A percentile compares a stretch with the other conserved stretches of the same genome.
phyloP scores from a whole-genome alignment of 2,113 vertebrate genomes.

The Dinomys branickii region DNA sequence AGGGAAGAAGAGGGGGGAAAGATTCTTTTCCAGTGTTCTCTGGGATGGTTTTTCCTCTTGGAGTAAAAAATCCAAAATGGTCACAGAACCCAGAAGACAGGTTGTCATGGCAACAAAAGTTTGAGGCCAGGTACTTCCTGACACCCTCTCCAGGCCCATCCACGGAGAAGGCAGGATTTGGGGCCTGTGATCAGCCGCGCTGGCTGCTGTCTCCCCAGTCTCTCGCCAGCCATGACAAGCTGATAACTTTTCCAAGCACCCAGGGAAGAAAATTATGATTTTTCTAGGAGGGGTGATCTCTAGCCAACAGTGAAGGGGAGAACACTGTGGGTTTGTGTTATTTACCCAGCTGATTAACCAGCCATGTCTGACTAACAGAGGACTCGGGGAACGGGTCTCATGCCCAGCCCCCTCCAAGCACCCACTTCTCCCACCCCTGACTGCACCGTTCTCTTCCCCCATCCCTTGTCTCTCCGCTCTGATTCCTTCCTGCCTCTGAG shows the following conservation, averaged over 20 bases:
- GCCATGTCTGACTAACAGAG: not conserved
- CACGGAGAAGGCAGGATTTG: not conserved
- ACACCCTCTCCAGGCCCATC: constrained; percentile 16
- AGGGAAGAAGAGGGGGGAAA: too few species aligned
- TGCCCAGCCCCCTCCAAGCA: too few species aligned
- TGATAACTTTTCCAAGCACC: constrained; percentile 47
- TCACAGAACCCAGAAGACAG: constrained; percentile 61
- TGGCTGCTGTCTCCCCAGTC: not conserved
- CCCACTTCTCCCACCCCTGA: rapidly evolving
- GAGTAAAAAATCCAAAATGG: constrained; percentile 41
- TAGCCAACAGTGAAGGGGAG: not conserved
- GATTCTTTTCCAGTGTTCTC: not conserved
- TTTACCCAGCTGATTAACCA: not conserved
- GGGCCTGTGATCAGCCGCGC: not conserved
- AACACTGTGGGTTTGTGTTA: not conserved
- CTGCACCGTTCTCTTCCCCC: not conserved
- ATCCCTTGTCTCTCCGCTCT: not conserved
- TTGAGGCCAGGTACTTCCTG: constrained; percentile 67
- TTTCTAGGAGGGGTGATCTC: constrained; percentile 4
- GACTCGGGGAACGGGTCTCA: not conserved
- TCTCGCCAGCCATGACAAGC: constrained; percentile 42
- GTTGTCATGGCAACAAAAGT: constrained; percentile 79
- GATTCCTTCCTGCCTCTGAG: not conserved
- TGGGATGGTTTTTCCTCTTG: constrained; percentile 25
- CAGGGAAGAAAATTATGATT: constrained; percentile 44